Conservation (phyloP, 2,113 vertebrate genomes). For the Hucho hucho region DNA sequence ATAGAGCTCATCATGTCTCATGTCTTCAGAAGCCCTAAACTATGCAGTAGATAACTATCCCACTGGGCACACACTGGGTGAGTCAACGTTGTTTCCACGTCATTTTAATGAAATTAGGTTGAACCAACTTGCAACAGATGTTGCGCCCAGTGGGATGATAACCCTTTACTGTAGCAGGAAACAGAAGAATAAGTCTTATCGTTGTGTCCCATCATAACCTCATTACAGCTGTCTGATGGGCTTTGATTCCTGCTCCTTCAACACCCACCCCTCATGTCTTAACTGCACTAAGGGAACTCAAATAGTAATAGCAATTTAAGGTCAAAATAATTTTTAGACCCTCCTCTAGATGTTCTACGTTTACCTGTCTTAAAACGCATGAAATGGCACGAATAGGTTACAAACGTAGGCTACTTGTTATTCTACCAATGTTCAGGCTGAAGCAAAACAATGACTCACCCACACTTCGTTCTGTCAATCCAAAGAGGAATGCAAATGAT, state of each 20-base stretch:
- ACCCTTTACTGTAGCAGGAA: not conserved
- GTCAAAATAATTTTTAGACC: not conserved
- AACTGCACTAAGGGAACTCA: not conserved
- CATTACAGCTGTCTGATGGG: slow-evolving; percentile 5
- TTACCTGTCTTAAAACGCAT: not conserved
- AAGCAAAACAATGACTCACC: not conserved
- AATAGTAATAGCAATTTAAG: not conserved
- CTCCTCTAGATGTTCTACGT: not conserved
- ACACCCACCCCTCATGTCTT: not conserved
- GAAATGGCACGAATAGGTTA: not conserved
- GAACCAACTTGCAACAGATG: no score
- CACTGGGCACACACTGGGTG: no score
- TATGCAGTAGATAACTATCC: not conserved
- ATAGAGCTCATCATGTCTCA: not conserved
- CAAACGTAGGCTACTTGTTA: not conserved
- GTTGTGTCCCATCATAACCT: slow-evolving; percentile 7
- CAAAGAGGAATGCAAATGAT: not conserved
- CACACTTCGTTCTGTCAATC: not conserved
- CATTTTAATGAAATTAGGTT: no score
- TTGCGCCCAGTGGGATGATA: not conserved
- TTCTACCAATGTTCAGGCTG: not conserved
- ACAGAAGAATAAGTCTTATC: not conserved
- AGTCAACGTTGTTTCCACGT: no score
- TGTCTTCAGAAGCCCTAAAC: slow-evolving; percentile 1
- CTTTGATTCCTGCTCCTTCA: slow-evolving; percentile 5